Conservation (phyloP, 2,113 vertebrate genomes). For the Corythornis cristatus region DNA sequence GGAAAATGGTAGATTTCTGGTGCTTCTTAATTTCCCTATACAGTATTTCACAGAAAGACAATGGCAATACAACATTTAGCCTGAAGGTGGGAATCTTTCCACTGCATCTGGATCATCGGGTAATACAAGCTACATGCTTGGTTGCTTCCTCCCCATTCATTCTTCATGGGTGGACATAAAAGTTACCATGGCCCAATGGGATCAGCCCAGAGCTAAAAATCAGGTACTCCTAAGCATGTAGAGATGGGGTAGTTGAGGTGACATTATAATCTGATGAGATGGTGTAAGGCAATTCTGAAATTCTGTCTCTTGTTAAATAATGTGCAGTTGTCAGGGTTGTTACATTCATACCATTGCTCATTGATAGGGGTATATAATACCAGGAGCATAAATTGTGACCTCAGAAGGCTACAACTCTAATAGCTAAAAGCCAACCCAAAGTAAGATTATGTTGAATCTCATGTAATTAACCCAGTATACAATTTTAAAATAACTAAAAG, state of each 20-base stretch:
- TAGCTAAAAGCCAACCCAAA: background rate
- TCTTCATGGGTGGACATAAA: background rate
- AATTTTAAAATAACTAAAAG: background rate
- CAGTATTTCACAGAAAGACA: background rate
- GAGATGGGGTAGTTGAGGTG: background rate
- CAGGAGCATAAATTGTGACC: background rate
- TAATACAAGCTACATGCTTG: background rate
- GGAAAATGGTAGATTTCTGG: background rate
- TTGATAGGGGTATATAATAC: background rate
- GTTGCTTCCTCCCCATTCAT: background rate
- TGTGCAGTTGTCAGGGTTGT: accelerated
- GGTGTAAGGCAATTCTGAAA: background rate
- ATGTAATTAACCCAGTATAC: background rate
- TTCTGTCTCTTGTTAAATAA: background rate
- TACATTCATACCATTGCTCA: accelerated
- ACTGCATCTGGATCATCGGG: background rate
- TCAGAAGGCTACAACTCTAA: background rate
- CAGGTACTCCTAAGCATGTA: background rate
- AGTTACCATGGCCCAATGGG: accelerated
- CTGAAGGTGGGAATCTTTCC: conserved; percentile 28
- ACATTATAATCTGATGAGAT: background rate
- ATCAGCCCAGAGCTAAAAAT: background rate
- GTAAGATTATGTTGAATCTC: background rate
- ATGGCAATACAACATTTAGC: background rate
- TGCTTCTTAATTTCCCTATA: background rate